Evolutionary conservation across 2,797 vertebrate genomes (phyloP).

Genomic region (Coluber constrictor): DNA sequence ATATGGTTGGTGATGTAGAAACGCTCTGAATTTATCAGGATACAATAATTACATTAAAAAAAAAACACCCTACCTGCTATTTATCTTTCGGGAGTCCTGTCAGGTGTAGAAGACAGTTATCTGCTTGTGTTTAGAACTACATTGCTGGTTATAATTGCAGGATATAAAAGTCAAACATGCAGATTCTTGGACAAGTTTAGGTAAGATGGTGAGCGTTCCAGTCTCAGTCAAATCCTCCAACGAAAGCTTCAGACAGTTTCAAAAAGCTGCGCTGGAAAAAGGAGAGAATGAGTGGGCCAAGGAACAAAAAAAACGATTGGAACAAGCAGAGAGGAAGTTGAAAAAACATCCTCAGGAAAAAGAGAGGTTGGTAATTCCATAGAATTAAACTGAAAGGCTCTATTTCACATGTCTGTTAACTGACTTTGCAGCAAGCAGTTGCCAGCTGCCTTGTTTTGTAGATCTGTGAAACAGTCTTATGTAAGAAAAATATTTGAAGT

Average conservation of each 20-base stretch:
- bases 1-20: neutral
- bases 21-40: neutral
- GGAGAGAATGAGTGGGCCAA: slow-evolving; percentile 73
- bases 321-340: slow-evolving; percentile 55
- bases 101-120: neutral
- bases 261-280: slow-evolving; percentile 82
- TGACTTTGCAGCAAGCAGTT: neutral
- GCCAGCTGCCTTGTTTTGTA: neutral
- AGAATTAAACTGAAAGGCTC: slow-evolving; percentile 3
- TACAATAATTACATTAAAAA: neutral
- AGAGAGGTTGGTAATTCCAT: slow-evolving; percentile 70
- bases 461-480: neutral
- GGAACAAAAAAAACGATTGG: slow-evolving; percentile 65
- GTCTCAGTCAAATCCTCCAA: slow-evolving; percentile 79
- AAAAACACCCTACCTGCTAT: neutral
- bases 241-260: slow-evolving; percentile 86
- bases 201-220: slow-evolving; percentile 68
- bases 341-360: slow-evolving; percentile 58
- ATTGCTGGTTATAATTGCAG: slow-evolving; percentile 64
- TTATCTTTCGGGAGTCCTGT: neutral
- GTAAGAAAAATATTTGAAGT: neutral
- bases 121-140: neutral
- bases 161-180: slow-evolving; percentile 79
- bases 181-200: slow-evolving; percentile 83
- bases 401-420: neutral